A percentile compares a stretch with the other conserved stretches of the same genome.
phyloP scores from a whole-genome alignment of 2,797 vertebrate species.

The Cyprinodon diabolis region DNA sequence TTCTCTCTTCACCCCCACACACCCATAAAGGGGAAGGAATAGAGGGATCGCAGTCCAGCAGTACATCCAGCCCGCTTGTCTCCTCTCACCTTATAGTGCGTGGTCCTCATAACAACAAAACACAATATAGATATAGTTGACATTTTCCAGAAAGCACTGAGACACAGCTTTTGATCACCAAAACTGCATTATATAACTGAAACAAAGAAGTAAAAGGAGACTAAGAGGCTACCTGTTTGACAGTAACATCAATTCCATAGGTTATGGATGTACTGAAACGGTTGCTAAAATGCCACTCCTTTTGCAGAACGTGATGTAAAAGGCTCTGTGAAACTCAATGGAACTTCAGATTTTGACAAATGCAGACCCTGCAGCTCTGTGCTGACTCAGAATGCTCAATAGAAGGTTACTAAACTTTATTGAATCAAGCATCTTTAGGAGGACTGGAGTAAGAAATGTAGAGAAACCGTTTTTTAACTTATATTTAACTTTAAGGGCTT shows the following conservation, averaged over 20 bases:
- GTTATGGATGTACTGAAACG: background rate
- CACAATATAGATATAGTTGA: background rate
- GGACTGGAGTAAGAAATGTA: background rate
- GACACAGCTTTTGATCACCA: background rate
- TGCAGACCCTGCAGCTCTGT: slow-evolving; percentile 47
- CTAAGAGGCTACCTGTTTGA: background rate
- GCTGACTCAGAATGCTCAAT: slow-evolving; percentile 26
- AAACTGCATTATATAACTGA: background rate
- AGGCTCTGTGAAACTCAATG: slow-evolving; percentile 34
- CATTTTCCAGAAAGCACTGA: background rate
- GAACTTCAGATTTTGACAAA: slow-evolving; percentile 29
- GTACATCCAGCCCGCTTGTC: slow-evolving; percentile 4
- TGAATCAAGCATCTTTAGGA: background rate
- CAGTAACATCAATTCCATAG: no score
- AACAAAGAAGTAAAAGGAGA: background rate
- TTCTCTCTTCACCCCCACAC: slow-evolving; percentile 53
- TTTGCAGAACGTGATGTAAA: background rate
- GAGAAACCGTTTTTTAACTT: background rate
- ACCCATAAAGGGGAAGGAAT: slow-evolving; percentile 40
- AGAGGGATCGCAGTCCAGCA: slow-evolving; percentile 23
- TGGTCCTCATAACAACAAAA: background rate
- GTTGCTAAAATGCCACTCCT: background rate
- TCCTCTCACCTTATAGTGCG: slow-evolving; percentile 23
- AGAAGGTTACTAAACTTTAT: slow-evolving; percentile 31
- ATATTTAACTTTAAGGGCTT: background rate